These are phyloP conservation scores for Chiloscyllium plagiosum DNA, from an alignment of 2,113 vertebrate genomes.

Conservation along the genomic window DNA sequence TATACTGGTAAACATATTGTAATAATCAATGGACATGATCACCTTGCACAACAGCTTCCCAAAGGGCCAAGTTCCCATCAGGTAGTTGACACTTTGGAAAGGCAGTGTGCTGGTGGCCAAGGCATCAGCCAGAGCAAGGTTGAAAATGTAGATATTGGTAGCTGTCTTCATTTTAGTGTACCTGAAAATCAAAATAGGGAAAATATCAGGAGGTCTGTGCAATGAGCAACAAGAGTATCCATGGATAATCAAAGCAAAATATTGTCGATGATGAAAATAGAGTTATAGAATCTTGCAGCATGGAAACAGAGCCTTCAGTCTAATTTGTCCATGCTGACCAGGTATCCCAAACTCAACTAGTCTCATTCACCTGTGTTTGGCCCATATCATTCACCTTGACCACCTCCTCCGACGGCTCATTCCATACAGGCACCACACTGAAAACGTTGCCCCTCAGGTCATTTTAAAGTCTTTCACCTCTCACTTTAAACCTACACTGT, in stretches of 20 bases:
- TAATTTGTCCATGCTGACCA: no score
- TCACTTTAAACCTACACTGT: no score
- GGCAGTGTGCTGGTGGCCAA: constrained; percentile 92
- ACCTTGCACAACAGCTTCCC: constrained; percentile 89
- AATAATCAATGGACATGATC: constrained; percentile 95
- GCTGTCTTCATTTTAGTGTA: constrained; percentile 99
- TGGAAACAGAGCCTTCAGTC: no score
- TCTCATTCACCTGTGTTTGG: no score
- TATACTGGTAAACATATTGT: constrained; percentile 99
- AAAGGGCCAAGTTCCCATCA: constrained; percentile 97
- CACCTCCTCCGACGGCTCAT: no score
- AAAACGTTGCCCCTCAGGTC: no score
- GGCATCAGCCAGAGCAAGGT: constrained; percentile 89
- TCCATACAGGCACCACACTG: no score
- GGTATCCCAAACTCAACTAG: no score
- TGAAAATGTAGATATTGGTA: constrained; percentile 99
- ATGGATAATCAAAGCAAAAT: neutral
- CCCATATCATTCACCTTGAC: no score
- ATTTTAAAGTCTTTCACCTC: no score
- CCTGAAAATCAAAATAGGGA: constrained; percentile 52
- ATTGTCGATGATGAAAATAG: no score
- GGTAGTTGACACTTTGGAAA: constrained; percentile 94
- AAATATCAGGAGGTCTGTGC: neutral
- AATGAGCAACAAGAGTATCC: neutral
- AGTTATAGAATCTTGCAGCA: no score